Evolutionary conservation across 1,140 invertebrate genomes (phyloP).

Genomic region (Drosophila oshimai): DNA sequence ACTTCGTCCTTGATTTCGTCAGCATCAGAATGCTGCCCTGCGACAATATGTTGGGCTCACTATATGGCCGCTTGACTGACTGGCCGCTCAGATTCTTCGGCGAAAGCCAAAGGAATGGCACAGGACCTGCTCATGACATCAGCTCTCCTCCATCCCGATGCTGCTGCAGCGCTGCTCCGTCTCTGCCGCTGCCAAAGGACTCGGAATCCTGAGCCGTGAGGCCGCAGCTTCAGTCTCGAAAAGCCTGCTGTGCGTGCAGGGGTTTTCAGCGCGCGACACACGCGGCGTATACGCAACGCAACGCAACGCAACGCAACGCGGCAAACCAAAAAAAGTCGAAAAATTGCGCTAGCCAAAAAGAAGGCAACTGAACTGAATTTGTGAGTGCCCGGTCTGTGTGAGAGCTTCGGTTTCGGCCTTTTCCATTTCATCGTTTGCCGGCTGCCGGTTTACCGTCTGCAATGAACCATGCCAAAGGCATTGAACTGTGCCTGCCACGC

Average conservation of each 20-base stretch:
- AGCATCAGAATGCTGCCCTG: conserved; percentile 41
- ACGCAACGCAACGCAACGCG: conserved; percentile 69
- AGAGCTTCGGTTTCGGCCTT: conserved; percentile 31
- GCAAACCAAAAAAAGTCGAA: conserved; percentile 60
- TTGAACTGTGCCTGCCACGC: conserved; percentile 54
- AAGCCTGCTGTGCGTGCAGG: conserved; percentile 77
- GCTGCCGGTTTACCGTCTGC: conserved; percentile 19
- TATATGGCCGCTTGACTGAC: conserved; percentile 29
- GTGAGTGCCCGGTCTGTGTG: conserved; percentile 36
- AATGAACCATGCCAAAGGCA: conserved; percentile 65
- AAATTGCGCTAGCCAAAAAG: conserved; percentile 14
- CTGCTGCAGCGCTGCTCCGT: conserved; percentile 19
- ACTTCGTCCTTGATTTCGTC: conserved; percentile 74
- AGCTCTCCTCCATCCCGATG: conserved; percentile 21
- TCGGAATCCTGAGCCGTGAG: conserved; percentile 25
- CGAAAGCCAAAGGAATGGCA: conserved; percentile 17
- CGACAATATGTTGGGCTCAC: conserved; percentile 72
- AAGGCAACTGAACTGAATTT: not conserved
- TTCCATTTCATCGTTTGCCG: conserved; percentile 46
- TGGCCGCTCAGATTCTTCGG: conserved; percentile 8
- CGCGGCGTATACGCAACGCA: conserved; percentile 70
- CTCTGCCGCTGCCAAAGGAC: conserved; percentile 24
- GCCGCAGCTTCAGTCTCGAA: conserved; percentile 66
- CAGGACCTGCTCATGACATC: conserved; percentile 46
- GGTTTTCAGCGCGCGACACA: conserved; percentile 69